Conservation (phyloP, 64 coral and sea anemone genomes). For the Hydrozoanthus tunicans region DNA sequence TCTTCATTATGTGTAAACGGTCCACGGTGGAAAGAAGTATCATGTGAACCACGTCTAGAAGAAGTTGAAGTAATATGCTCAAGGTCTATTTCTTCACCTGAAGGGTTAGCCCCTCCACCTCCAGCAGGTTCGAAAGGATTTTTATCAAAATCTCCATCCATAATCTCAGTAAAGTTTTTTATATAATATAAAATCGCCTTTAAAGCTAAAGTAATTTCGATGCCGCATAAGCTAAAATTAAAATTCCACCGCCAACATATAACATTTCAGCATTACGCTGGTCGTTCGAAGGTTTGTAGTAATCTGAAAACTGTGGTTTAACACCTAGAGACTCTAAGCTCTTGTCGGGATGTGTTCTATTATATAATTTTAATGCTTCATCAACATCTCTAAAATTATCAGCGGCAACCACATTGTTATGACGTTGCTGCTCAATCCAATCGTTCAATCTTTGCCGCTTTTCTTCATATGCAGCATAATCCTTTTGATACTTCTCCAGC, state of each 20-base stretch:
- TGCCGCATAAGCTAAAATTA: background rate
- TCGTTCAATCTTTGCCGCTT: slow-evolving; percentile 29
- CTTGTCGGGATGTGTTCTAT: slow-evolving; percentile 16
- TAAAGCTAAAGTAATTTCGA: too few species aligned
- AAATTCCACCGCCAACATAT: background rate
- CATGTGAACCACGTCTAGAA: too few species aligned
- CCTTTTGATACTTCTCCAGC: slow-evolving; percentile 34
- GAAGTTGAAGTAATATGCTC: too few species aligned
- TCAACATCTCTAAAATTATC: background rate
- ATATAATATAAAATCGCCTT: too few species aligned
- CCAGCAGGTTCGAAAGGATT: too few species aligned
- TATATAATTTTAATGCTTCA: slow-evolving; percentile 23
- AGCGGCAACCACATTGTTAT: background rate
- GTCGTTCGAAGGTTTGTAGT: background rate
- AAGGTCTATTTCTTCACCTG: too few species aligned
- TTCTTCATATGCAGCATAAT: slow-evolving; percentile 4
- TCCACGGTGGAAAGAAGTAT: too few species aligned
- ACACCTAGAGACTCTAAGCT: background rate
- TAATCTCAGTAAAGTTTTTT: too few species aligned
- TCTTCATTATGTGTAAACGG: too few species aligned
- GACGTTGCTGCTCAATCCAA: slow-evolving; percentile 10
- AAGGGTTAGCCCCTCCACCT: too few species aligned
- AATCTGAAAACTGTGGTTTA: background rate
- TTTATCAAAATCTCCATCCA: background rate
- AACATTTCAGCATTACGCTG: background rate